phyloP scores from a whole-genome alignment of 2,888 invertebrate species.

The Micropterix aruncella region DNA sequence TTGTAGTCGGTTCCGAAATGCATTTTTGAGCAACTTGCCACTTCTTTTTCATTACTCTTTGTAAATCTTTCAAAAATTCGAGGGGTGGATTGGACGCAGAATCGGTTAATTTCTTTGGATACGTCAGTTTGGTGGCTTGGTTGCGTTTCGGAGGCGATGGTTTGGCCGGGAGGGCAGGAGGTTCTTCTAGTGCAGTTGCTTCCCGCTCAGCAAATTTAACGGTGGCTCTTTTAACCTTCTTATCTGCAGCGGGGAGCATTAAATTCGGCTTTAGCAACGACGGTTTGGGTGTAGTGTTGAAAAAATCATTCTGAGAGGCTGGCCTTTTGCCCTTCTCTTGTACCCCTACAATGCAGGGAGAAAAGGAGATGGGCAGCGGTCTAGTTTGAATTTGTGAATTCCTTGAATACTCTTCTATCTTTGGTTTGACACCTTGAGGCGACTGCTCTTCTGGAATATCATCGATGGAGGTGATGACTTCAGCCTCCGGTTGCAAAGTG shows the following conservation, averaged over 20 bases:
- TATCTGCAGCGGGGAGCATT: not conserved
- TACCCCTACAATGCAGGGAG: not conserved
- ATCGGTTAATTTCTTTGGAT: slow-evolving; percentile 62
- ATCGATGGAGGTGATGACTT: slow-evolving; percentile 11
- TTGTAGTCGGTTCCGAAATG: slow-evolving; percentile 73
- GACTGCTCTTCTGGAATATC: not conserved
- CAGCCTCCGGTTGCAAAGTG: slow-evolving; percentile 19
- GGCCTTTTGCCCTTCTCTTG: too few species aligned
- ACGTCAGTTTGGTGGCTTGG: slow-evolving; percentile 58
- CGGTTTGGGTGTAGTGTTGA: not conserved
- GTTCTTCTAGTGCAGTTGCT: slow-evolving; percentile 29
- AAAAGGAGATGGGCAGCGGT: not conserved
- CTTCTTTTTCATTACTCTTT: slow-evolving; percentile 85
- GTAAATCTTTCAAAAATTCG: slow-evolving; percentile 77
- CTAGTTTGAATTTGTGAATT: too few species aligned
- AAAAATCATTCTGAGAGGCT: not conserved
- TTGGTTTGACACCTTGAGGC: not conserved
- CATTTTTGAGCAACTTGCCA: slow-evolving; percentile 91
- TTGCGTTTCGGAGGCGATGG: slow-evolving; percentile 65
- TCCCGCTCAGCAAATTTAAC: slow-evolving; percentile 15
- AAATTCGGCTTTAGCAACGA: not conserved
- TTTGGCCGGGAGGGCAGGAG: slow-evolving; percentile 47
- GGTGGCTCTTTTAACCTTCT: not conserved
- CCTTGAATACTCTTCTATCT: not conserved
- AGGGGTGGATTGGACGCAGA: slow-evolving; percentile 60